These are phyloP conservation scores for Cathartes aura DNA, from an alignment of 2,113 vertebrate genomes.

Conservation along the genomic window DNA sequence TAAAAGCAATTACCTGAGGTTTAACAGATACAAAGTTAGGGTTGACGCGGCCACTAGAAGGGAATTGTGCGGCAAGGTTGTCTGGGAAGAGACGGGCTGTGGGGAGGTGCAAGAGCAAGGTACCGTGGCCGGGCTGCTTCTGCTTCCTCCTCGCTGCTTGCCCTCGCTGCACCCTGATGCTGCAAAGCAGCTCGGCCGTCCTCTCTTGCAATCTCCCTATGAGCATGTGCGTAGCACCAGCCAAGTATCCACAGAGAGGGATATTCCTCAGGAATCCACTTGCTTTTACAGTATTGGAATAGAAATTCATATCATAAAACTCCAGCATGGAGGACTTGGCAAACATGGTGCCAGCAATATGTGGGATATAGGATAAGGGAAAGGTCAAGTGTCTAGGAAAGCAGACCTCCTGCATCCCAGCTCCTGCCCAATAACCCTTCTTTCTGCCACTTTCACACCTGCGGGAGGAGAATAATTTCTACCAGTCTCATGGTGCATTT, in stretches of 20 bases:
- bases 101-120: background rate
- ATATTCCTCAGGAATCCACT: background rate
- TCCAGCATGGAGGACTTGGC: background rate
- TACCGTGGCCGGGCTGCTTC: background rate
- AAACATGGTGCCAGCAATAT: background rate
- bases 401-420: background rate
- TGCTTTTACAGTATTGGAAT: background rate
- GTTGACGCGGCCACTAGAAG: constrained; percentile 71
- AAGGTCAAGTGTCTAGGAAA: background rate
- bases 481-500: background rate
- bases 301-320: background rate
- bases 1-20: constrained; percentile 84
- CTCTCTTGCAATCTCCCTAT: accelerated
- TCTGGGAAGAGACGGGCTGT: constrained; percentile 19
- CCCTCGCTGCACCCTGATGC: background rate
- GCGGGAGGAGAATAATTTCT: background rate
- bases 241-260: background rate
- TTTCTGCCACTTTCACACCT: background rate
- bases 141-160: background rate
- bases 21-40: constrained; percentile 79
- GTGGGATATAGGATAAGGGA: background rate
- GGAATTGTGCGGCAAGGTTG: constrained; percentile 57
- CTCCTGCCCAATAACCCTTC: background rate
- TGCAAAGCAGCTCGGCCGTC: background rate
- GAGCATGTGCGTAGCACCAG: accelerated